Evolutionary conservation across 2,797 vertebrate genomes (phyloP).

Genomic region (Thamnophis elegans): DNA sequence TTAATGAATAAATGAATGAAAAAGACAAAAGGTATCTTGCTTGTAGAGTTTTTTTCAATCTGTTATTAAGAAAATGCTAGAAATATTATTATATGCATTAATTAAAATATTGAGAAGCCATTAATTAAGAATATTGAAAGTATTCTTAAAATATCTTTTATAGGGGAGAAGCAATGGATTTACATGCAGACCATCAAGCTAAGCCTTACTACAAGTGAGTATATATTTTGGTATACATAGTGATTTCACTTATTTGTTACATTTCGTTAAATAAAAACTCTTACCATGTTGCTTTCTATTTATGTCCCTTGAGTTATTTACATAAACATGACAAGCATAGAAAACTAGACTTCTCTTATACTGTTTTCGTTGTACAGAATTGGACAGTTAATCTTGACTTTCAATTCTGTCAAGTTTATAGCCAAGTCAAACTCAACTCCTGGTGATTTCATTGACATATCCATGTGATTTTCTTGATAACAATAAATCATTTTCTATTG

Average conservation of each 20-base stretch:
- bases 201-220: constrained; percentile 90
- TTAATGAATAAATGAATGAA: background rate
- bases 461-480: background rate
- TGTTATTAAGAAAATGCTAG: background rate
- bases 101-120: constrained; percentile 37
- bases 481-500: background rate
- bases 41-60: background rate
- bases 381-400: background rate
- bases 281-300: background rate
- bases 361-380: background rate
- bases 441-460: background rate
- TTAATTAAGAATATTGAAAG: background rate
- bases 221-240: constrained; percentile 11
- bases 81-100: constrained; percentile 38
- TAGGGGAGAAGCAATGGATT: constrained; percentile 88
- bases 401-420: background rate
- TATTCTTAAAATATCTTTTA: constrained; percentile 59
- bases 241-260: constrained; percentile 10
- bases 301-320: background rate
- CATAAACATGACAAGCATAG: background rate
- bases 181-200: constrained; percentile 86
- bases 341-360: background rate
- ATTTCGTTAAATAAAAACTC: background rate
- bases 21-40: background rate
- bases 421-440: background rate